Percentiles rank a stretch among this genome's conserved stretches.
These are phyloP conservation scores for Apomyelois bistriatella DNA, from an alignment of 2,888 invertebrate species.

Conservation along the genomic window DNA sequence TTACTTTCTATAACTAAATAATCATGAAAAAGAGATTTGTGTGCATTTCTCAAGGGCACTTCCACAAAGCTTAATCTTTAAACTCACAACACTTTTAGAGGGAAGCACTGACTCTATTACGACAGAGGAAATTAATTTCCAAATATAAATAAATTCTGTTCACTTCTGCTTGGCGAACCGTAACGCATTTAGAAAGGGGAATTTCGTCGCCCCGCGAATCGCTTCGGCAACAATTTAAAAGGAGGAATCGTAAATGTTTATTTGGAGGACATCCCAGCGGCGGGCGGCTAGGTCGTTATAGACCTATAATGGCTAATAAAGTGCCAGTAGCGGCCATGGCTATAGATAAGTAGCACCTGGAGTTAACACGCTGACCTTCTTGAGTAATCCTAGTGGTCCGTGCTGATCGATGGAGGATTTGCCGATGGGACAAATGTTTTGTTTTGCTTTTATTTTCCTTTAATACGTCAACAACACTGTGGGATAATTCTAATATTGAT, in stretches of 20 bases:
- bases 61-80: conserved; percentile 15
- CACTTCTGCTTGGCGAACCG: conserved; percentile 67
- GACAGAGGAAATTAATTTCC: conserved; percentile 36
- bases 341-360: conserved; percentile 14
- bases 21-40: not conserved
- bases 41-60: not conserved
- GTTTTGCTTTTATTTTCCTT: not conserved
- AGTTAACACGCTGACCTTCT: not conserved
- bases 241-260: conserved; percentile 35
- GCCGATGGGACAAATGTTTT: not conserved
- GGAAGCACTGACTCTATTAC: conserved; percentile 37
- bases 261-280: conserved; percentile 24
- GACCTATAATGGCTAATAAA: conserved; percentile 31
- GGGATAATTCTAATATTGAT: too few species aligned
- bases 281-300: conserved; percentile 21
- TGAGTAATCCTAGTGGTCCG: not conserved
- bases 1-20: too few species aligned
- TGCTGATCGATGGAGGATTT: not conserved
- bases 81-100: conserved; percentile 23
- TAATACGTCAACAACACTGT: not conserved
- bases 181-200: conserved; percentile 57
- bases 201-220: conserved; percentile 27
- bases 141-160: conserved; percentile 74
- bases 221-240: conserved; percentile 38
- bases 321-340: conserved; percentile 24